Evolutionary conservation across 2,888 invertebrate species (phyloP).

Genomic region (Drosophila prostipennis): DNA sequence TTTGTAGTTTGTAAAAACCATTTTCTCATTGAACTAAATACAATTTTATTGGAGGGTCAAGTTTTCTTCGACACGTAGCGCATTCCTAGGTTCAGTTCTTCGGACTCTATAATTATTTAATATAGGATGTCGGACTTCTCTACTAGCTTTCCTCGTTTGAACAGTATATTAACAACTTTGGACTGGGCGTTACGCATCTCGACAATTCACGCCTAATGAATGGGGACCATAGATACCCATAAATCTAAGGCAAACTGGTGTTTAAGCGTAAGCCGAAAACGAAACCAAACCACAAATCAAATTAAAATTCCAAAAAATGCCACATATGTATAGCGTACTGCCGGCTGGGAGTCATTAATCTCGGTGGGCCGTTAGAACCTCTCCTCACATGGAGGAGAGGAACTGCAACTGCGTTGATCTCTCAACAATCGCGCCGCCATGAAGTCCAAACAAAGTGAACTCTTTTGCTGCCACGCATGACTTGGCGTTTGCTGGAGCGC

Average conservation of each 20-base stretch:
- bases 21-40: not conserved
- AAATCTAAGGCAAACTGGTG: constrained; percentile 42
- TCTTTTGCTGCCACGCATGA: constrained; percentile 67
- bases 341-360: constrained; percentile 43
- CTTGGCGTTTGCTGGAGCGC: constrained; percentile 70
- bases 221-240: constrained; percentile 47
- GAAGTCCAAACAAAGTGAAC: constrained; percentile 36
- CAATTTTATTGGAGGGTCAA: constrained; percentile 8
- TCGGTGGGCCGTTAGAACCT: constrained; percentile 52
- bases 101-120: constrained; percentile 55
- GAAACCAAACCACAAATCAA: constrained; percentile 70
- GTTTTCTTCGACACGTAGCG: constrained; percentile 4
- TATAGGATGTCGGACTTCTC: constrained; percentile 21
- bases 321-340: constrained; percentile 37
- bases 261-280: constrained; percentile 10
- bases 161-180: constrained; percentile 57
- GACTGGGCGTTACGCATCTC: constrained; percentile 57
- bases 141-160: not conserved
- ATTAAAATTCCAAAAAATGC: constrained; percentile 72
- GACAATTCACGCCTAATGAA: constrained; percentile 70
- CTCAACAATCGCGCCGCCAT: constrained; percentile 30
- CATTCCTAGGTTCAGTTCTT: constrained; percentile 24
- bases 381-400: constrained; percentile 20
- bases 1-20: not conserved
- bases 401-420: constrained; percentile 53